Evolutionary conservation across 2,888 invertebrate genomes (phyloP).

Genomic region (Schrankia costaestrigalis): DNA sequence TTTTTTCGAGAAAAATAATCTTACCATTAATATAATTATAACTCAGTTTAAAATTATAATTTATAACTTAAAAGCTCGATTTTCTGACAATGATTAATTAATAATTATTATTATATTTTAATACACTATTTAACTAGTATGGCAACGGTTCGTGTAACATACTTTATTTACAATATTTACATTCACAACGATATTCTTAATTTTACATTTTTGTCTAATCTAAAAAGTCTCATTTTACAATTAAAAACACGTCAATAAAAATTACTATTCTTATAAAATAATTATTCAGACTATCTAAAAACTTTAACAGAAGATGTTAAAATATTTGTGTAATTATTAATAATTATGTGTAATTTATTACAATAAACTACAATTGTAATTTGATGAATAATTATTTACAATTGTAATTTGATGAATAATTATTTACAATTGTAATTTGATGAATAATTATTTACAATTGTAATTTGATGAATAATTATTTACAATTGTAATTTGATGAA

Average conservation of each 20-base stretch:
- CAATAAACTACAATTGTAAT: too few relatives aligned
- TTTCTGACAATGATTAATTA: constrained; percentile 38
- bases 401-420: too few relatives aligned
- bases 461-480: constrained; percentile 1
- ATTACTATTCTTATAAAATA: too few relatives aligned
- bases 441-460: constrained; percentile 4
- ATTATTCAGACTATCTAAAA: too few relatives aligned
- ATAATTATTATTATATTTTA: constrained; percentile 32
- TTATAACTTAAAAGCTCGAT: constrained; percentile 52
- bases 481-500: constrained; percentile 13
- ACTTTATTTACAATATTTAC: constrained; percentile 44
- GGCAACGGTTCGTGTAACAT: constrained; percentile 59
- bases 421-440: too few relatives aligned
- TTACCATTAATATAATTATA: constrained; percentile 15
- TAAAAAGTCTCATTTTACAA: constrained; percentile 19
- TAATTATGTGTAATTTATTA: too few relatives aligned
- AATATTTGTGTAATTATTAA: too few relatives aligned
- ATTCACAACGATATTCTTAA: constrained; percentile 29
- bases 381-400: constrained; percentile 3
- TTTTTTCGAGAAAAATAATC: constrained; percentile 7
- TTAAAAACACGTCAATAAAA: too few relatives aligned
- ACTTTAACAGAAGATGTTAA: too few relatives aligned
- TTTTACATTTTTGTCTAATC: constrained; percentile 26
- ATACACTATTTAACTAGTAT: constrained; percentile 45
- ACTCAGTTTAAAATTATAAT: constrained; percentile 13